These are phyloP conservation scores for Limanda limanda DNA, from an alignment of 2,113 vertebrate genomes.

Conservation along the genomic window DNA sequence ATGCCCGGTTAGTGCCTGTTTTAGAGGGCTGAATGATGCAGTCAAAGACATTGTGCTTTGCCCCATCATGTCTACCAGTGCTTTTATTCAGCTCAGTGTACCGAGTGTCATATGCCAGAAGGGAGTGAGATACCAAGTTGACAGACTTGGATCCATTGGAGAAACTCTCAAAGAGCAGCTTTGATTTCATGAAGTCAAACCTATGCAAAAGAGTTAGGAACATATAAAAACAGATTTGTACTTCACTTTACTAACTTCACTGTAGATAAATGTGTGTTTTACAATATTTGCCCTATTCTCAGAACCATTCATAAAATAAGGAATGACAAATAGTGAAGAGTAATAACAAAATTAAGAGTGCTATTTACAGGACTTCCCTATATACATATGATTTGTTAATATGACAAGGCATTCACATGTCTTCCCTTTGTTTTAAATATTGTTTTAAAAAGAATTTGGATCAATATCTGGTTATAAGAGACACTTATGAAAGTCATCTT, in stretches of 20 bases:
- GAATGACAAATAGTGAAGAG: too few relatives aligned
- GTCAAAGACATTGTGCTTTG: constrained; percentile 87
- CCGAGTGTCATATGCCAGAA: constrained; percentile 95
- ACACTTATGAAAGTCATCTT: too few relatives aligned
- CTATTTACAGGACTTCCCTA: too few relatives aligned
- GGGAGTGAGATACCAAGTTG: constrained; percentile 96
- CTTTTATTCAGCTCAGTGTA: constrained; percentile 70
- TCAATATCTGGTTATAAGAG: too few relatives aligned
- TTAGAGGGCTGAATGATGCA: constrained; percentile 96
- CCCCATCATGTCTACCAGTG: constrained; percentile 3
- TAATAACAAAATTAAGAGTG: too few relatives aligned
- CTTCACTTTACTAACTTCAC: not conserved
- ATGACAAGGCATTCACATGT: too few relatives aligned
- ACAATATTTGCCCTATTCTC: not conserved
- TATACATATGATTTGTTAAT: too few relatives aligned
- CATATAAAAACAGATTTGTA: not conserved
- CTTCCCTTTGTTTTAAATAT: too few relatives aligned
- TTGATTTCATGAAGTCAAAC: constrained; percentile 99
- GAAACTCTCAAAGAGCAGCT: constrained; percentile 95
- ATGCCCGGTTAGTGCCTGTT: constrained; percentile 86
- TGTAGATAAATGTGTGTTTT: not conserved
- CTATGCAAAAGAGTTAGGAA: constrained; percentile 71
- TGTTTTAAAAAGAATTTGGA: too few relatives aligned
- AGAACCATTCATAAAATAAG: too few relatives aligned
- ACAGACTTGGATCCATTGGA: constrained; percentile 94